A percentile compares a stretch with the other conserved stretches of the same genome.
Evolutionary conservation across 2,113 vertebrate genomes (phyloP).

Genomic region (Bubo blakistoni): DNA sequence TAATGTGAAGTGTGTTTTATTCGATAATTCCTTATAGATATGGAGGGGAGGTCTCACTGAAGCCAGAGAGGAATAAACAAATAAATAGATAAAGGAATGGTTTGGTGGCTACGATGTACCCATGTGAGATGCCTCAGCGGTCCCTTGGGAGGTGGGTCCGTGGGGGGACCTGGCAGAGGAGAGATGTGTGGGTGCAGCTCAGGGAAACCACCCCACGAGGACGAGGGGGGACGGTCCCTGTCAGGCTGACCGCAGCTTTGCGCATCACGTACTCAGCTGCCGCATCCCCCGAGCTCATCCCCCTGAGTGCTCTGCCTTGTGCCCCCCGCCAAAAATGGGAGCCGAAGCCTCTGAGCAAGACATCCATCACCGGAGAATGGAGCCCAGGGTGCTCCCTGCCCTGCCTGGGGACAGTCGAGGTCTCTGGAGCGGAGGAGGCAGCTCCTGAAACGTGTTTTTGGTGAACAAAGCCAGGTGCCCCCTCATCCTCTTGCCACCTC

Average conservation of each 20-base stretch:
- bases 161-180: neutral
- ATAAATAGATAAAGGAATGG: neutral
- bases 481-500: neutral
- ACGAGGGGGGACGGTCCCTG: too few relatives aligned
- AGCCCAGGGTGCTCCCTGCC: neutral
- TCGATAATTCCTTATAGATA: constrained; percentile 55
- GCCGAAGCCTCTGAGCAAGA: neutral
- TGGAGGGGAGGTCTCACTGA: neutral
- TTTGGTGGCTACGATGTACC: neutral
- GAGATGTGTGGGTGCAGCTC: neutral
- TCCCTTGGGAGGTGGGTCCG: neutral
- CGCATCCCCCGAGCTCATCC: neutral
- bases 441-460: neutral
- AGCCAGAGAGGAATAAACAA: neutral
- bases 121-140: rapidly evolving
- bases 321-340: neutral
- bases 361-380: neutral
- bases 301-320: neutral
- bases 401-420: too few relatives aligned
- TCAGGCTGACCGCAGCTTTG: neutral
- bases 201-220: neutral
- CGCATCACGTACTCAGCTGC: rapidly evolving
- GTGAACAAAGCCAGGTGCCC: neutral
- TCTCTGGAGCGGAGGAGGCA: neutral
- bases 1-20: constrained; percentile 31